Conservation (phyloP, 2,888 invertebrate species). For the Agrilus mali region DNA sequence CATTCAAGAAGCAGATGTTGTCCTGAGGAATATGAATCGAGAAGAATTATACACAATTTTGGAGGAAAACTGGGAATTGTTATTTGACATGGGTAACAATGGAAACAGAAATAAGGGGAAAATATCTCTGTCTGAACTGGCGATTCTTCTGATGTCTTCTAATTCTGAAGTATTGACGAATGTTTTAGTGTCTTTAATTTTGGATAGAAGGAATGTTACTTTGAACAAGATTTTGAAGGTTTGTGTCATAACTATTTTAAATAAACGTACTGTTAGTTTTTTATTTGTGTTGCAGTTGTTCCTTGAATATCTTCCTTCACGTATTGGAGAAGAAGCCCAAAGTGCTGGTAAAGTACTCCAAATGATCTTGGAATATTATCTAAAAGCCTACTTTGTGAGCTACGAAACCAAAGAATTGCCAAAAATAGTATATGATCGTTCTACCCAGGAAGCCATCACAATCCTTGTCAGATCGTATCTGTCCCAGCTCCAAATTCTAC, state of each 20-base stretch:
- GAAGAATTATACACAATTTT: slow-evolving; percentile 31
- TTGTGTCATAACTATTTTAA: no score
- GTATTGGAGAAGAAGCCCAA: slow-evolving; percentile 43
- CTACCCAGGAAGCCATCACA: slow-evolving; percentile 42
- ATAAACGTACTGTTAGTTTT: not conserved
- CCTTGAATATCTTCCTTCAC: slow-evolving; percentile 52
- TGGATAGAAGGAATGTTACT: slow-evolving; percentile 30
- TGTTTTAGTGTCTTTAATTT: slow-evolving; percentile 36
- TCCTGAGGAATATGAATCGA: slow-evolving; percentile 33
- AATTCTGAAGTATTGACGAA: slow-evolving; percentile 36
- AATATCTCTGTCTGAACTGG: slow-evolving; percentile 41
- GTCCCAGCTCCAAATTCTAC: slow-evolving; percentile 30
- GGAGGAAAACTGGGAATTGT: slow-evolving; percentile 36
- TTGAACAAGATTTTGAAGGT: slow-evolving; percentile 34
- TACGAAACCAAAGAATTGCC: slow-evolving; percentile 24
- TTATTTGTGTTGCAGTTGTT: slow-evolving; percentile 37
- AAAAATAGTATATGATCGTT: slow-evolving; percentile 33
- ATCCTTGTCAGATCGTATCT: slow-evolving; percentile 49
- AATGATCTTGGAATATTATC: slow-evolving; percentile 38
- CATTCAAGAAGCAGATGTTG: slow-evolving; percentile 33
- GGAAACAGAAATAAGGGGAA: slow-evolving; percentile 27
- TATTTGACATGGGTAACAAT: slow-evolving; percentile 37
- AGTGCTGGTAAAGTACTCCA: slow-evolving; percentile 37
- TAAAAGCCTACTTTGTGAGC: slow-evolving; percentile 27
- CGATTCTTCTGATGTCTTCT: slow-evolving; percentile 37